These are phyloP conservation scores for Palythoa grandiflora DNA, from an alignment of 92 coral and sea anemone species.

Conservation along the genomic window DNA sequence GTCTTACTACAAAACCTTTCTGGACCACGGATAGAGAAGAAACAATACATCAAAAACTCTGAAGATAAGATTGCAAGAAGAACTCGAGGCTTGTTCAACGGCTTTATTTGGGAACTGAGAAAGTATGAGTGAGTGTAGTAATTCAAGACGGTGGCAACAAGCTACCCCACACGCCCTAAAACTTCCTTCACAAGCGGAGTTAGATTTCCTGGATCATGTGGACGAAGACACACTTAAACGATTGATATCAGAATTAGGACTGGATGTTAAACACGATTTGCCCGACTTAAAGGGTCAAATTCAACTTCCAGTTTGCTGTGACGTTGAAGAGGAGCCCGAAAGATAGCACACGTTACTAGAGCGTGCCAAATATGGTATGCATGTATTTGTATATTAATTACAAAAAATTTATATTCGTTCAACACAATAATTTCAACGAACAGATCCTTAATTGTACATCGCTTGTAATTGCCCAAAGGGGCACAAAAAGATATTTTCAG, in stretches of 20 bases:
- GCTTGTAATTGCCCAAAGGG: not conserved
- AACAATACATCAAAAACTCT: not conserved
- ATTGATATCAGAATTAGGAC: slow-evolving; percentile 65
- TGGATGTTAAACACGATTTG: slow-evolving; percentile 68
- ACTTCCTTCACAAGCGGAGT: slow-evolving; percentile 9
- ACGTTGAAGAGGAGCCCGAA: slow-evolving; percentile 67
- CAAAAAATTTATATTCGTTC: not conserved
- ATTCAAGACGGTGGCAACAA: slow-evolving; percentile 20
- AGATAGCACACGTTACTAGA: slow-evolving; percentile 30
- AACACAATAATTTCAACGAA: not conserved
- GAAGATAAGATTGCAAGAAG: slow-evolving; percentile 1
- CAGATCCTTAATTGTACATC: not conserved
- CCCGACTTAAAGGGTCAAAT: slow-evolving; percentile 74
- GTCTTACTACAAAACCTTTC: not conserved
- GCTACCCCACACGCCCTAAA: slow-evolving; percentile 43
- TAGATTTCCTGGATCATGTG: slow-evolving; percentile 56
- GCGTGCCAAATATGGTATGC: slow-evolving; percentile 20
- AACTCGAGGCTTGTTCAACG: not conserved
- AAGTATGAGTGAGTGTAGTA: slow-evolving; percentile 33
- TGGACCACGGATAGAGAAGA: not conserved
- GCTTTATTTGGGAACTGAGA: slow-evolving; percentile 12
- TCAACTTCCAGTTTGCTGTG: slow-evolving; percentile 42
- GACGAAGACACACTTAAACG: slow-evolving; percentile 66
- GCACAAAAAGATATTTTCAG: not conserved
- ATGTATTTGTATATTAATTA: not conserved